A percentile compares a stretch with the other conserved stretches of the same genome.
Conservation (phyloP, 2,113 vertebrate genomes). For the Callospermophilus lateralis region DNA sequence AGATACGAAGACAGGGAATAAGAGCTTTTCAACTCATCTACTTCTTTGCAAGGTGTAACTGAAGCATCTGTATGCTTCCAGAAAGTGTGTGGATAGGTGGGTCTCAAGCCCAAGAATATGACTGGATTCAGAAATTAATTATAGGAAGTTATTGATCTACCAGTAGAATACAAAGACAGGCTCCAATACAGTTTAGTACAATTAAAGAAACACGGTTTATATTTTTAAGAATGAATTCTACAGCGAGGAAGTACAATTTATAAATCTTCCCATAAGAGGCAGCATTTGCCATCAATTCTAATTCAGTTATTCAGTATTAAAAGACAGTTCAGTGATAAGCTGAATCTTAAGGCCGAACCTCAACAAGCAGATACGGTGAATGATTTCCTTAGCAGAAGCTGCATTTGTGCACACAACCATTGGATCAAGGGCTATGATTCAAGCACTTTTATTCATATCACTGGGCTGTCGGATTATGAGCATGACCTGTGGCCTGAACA, state of each 20-base stretch:
- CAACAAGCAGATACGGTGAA: neutral
- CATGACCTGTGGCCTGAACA: neutral
- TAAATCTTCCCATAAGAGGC: neutral
- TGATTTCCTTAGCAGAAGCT: slow-evolving; percentile 2
- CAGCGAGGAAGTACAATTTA: slow-evolving; percentile 2
- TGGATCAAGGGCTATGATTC: slow-evolving; percentile 68
- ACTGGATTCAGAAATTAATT: slow-evolving; percentile 61
- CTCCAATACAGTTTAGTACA: neutral
- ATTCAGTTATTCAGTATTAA: neutral
- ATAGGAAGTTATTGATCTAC: slow-evolving; percentile 30
- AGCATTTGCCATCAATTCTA: neutral
- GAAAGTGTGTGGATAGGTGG: slow-evolving; percentile 46
- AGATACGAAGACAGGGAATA: slow-evolving; percentile 28
- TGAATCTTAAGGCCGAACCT: slow-evolving; percentile 9
- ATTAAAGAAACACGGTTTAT: slow-evolving; percentile 61
- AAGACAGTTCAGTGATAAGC: neutral
- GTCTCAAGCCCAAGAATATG: slow-evolving; percentile 58
- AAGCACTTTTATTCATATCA: slow-evolving; percentile 1
- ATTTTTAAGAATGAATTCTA: slow-evolving; percentile 75
- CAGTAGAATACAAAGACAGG: slow-evolving; percentile 31
- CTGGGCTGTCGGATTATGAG: neutral
- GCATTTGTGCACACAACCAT: neutral
- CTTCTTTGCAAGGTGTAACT: slow-evolving; percentile 58
- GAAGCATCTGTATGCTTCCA: slow-evolving; percentile 50
- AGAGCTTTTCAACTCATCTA: slow-evolving; percentile 50